Percentiles rank a stretch among this genome's conserved stretches.
Conservation (phyloP, 2,888 invertebrate genomes). For the Acanthosepion pharaonis region DNA sequence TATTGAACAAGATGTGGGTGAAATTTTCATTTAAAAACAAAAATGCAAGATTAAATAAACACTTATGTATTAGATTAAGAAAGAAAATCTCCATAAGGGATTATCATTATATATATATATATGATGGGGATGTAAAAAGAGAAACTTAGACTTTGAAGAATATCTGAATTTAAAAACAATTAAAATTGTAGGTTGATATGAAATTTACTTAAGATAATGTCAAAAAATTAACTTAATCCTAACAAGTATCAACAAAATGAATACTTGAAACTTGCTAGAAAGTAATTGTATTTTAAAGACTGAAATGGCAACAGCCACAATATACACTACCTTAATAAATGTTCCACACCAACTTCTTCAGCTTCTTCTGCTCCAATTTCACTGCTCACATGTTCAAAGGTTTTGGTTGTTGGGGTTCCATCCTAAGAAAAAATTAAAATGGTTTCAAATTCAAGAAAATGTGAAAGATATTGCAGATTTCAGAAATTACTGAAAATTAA, state of each 20-base stretch:
- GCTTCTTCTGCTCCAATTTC: conserved; percentile 99
- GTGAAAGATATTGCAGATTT: background rate
- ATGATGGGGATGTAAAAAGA: too few relatives aligned
- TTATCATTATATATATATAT: too few relatives aligned
- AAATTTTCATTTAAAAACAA: too few relatives aligned
- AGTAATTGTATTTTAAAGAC: background rate
- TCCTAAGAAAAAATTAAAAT: conserved; percentile 78
- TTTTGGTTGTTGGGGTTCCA: conserved; percentile 97
- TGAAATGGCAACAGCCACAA: background rate
- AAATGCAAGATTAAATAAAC: too few relatives aligned
- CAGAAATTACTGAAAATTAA: background rate
- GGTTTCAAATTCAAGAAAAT: background rate
- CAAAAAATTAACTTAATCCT: too few relatives aligned
- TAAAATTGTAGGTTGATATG: too few relatives aligned
- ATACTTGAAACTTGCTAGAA: background rate
- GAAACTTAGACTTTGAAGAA: too few relatives aligned
- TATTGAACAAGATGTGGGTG: too few relatives aligned
- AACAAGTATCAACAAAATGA: background rate
- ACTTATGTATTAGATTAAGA: too few relatives aligned
- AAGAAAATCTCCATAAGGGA: too few relatives aligned
- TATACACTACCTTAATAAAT: conserved; percentile 86
- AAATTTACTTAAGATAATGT: too few relatives aligned
- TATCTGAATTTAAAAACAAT: too few relatives aligned
- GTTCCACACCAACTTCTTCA: conserved; percentile 99
- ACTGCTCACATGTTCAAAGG: conserved; percentile 99